Percentiles rank a stretch among this genome's conserved stretches.
Conservation (phyloP, 2,113 vertebrate species). For the Geococcyx californianus region DNA sequence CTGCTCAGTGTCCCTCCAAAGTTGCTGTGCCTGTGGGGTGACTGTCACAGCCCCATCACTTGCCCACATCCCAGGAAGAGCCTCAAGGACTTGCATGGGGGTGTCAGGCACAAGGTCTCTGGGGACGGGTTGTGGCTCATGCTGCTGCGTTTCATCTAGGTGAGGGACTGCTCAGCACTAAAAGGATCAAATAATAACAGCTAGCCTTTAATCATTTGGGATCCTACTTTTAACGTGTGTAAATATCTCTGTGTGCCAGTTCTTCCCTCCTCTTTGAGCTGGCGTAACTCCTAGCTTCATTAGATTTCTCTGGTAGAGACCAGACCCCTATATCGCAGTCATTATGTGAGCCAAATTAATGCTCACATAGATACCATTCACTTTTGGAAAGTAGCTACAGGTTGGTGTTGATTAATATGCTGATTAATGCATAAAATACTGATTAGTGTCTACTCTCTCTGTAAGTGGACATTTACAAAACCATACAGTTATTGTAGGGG, state of each 20-base stretch:
- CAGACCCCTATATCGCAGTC: not conserved
- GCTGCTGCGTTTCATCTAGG: not conserved
- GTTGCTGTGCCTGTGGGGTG: not conserved
- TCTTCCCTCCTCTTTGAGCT: not conserved
- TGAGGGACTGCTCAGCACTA: not conserved
- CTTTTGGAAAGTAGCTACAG: not conserved
- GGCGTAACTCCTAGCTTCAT: not conserved
- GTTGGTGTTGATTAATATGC: not conserved
- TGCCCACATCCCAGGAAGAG: fast-evolving
- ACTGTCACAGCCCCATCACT: not conserved
- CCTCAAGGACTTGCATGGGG: not conserved
- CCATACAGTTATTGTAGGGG: not conserved
- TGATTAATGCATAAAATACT: not conserved
- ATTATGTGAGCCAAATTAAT: not conserved
- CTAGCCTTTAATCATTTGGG: not conserved
- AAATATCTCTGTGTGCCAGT: not conserved
- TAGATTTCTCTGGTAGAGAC: not conserved
- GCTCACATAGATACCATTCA: not conserved
- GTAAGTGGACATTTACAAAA: not conserved
- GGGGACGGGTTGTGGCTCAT: fast-evolving
- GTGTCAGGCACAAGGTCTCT: fast-evolving
- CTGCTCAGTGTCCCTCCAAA: not conserved
- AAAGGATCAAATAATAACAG: not conserved
- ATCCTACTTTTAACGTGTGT: not conserved
- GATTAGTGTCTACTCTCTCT: not conserved